Base-by-base conservation (phyloP, 2,888 invertebrate species). In the Mesochorus sp. region DNA sequence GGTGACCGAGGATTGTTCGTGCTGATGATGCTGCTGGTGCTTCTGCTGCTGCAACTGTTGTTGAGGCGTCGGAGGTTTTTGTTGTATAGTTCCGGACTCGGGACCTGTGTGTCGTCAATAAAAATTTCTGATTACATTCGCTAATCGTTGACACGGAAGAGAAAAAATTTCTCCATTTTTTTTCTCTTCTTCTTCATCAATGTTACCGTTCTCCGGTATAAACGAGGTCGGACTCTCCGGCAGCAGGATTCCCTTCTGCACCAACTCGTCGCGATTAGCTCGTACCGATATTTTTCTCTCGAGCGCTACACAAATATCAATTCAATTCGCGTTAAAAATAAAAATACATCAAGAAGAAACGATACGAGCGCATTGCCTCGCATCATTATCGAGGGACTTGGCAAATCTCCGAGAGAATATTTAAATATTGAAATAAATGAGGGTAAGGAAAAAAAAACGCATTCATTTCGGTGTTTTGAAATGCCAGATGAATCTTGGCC, bases 241-340 rank as follows among this genome's bases (percentile, higher is more conserved):
- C 91, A 97, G 92, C 84, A 98, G 94, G 87, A 98, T 98, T 89
- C 98, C 98, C 93, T 98, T 98, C 93, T 97, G 96, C 91, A 98
- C 97, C 93, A 98, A 94, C 92, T 98, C 98, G 92, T 98, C 98
- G 92, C 98, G 95, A 93, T 97, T 97, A 91, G 98, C 97, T 93
- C 98, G 96, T 94, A 98, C 97, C 92, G 98, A 98, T 93, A 99
- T 98, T 94, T 98, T 98, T 92, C 98, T 95, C 93, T 99, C 98
- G 93, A 99, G 94, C 87, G 98, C 98, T 98, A 37, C 0, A 47
- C 66, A 42, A 26, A 64, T 26, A n/a, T n/a, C n/a, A n/a, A n/a
- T n/a, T n/a, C n/a, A 59, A 57, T 49, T 31, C 14, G 55, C n/a
- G 68, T 12, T 26, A 19, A 62, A 59, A 17, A 31, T 44, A 59